Base-by-base conservation (phyloP, 37 sponge, comb jelly and placozoan genomes). In the Spongilla lacustris region DNA sequence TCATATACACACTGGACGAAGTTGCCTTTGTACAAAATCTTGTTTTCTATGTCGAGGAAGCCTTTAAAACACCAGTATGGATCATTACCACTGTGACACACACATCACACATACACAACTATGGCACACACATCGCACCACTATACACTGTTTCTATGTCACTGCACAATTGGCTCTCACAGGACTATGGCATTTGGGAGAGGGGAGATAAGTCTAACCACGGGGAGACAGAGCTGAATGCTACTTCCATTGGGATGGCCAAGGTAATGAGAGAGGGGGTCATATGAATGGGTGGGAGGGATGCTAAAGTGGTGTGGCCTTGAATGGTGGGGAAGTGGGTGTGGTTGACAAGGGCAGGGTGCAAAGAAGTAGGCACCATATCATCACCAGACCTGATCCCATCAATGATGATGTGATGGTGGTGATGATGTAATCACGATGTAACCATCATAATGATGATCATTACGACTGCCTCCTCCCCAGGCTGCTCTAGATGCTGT, bases 111-210 rank as follows among this genome's bases (percentile, higher is more conserved):
- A 46, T 46, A 46, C 46, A 46, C 46, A 46, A 4, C 4, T 8
- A 46, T 46, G 8, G 8, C 46, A 46, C 8, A n/a, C n/a, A n/a
- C n/a, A n/a, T n/a, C n/a, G 8, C 46, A 46, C 46, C 46, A 46
- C 46, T 10, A 4, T 46, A 46, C 46, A 8, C 46, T 46, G 46
- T 46, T 19, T 26, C 28, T 29, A 17, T 21, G 32, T 33, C 19
- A 17, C 73, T 25, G 22, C 27, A 21, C n/a, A 73, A 29, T 25
- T 33, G 25, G 2, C n/a, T n/a, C n/a, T n/a, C 29, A 29, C 71
- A 96, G 96, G 98, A 98, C 84, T 98, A 91, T 92, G 98, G 98
- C 4, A 87, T 98, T 49, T 98, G 94, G 96, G 98, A 98, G 88
- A 80, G 98, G 32, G 98, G 98, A 13, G 98, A 98, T 71, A 98